Evolutionary conservation across 2,797 vertebrate genomes (phyloP), one percentile per base, ranked within the genome.

Genomic region (Dipus sagitta): DNA sequence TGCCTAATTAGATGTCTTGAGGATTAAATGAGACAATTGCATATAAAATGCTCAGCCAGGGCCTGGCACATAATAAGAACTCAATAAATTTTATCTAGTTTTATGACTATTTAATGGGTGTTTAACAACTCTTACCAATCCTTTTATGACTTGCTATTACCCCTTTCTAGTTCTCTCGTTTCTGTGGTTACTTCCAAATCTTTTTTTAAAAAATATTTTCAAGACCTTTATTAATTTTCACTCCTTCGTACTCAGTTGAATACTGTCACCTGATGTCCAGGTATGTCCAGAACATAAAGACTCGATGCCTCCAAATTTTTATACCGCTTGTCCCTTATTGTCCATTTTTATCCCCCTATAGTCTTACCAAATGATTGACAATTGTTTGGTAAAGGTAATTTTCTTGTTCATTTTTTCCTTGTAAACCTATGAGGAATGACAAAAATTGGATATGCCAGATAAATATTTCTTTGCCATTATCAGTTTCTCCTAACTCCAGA

Each of bases 11-110:
- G 92, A 87, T 67, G 34, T 81, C 64, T 92, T 91, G 82, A 75
- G 70, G 76, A 91, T 91, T 95, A 91, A 93, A 92, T 90, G 71
- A 94, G 24, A 94, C 83, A 92, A 79, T 94, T 58, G 67, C 65
- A 54, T 90, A 92, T 96, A 92, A 96, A 96, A 92, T 87, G 34
- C 74, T 47, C 32, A 79, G 60, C 79, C 71, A 79, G 3, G 79
- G 58, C 20, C 32, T 68, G 58, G 76, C 78, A 94, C 28, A 82
- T 93, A 95, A 86, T 86, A 95, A 87, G 81, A 94, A 91, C 82
- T 95, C 90, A 96, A 90, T 96, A 96, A 54, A 96, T 95, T 92
- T 81, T 90, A 78, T 87, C 75, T 87, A 65, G 17, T 93, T 92
- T 87, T 95, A 89, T 92, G 86, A 47, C 65, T 88, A 26, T 76